phyloP scores from a whole-genome alignment of 2,113 vertebrate genomes.

The Verasper variegatus region DNA sequence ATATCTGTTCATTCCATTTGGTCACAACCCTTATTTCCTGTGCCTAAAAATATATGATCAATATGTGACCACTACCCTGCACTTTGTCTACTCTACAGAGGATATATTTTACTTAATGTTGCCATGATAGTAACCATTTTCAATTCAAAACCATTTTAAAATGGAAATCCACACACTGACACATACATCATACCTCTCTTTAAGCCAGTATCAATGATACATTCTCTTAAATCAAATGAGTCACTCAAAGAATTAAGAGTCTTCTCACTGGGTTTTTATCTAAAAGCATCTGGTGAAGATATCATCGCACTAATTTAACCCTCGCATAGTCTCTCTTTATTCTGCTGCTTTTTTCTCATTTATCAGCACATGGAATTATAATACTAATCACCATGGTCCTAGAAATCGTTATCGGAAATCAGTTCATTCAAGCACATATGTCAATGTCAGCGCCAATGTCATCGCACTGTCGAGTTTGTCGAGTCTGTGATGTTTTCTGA shows the following conservation, averaged over 20 bases:
- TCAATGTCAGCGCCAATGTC: neutral
- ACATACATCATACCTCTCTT: neutral
- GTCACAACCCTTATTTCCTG: neutral
- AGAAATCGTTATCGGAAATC: neutral
- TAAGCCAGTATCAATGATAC: neutral
- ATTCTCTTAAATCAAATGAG: neutral
- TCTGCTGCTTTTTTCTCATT: neutral
- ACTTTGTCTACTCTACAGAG: neutral
- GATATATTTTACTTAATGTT: neutral
- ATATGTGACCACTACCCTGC: neutral
- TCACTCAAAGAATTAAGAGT: neutral
- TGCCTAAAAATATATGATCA: neutral
- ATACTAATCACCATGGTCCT: neutral
- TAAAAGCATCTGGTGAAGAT: neutral
- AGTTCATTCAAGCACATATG: neutral
- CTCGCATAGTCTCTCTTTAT: neutral
- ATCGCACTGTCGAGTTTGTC: neutral
- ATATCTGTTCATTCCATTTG: too few relatives aligned
- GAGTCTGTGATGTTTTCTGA: neutral
- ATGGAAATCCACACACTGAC: neutral
- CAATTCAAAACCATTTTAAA: neutral
- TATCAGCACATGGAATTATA: neutral
- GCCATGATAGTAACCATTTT: neutral
- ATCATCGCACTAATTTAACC: conserved; percentile 1
- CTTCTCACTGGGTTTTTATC: neutral